Percentiles rank a stretch among this genome's conserved stretches.
phyloP scores from a whole-genome alignment of 2,888 invertebrate genomes.

The Zonitis immaculata region DNA sequence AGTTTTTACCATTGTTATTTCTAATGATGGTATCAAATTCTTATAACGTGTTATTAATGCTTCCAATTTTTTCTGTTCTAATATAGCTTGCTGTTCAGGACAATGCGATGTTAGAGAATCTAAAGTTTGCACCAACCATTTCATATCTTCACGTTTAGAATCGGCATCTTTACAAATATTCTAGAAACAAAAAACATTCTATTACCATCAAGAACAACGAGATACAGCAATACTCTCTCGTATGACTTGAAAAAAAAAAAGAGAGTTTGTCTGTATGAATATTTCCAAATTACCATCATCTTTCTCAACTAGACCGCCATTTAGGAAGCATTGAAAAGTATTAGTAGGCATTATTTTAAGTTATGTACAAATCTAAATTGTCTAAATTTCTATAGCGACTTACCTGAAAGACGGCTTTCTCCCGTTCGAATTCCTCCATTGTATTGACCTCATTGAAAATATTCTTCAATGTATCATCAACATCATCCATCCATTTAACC shows the following conservation, averaged over 20 bases:
- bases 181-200: conserved; percentile 53
- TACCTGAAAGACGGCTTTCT: conserved; percentile 87
- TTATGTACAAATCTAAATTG: conserved; percentile 1
- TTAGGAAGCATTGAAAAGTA: conserved; percentile 18
- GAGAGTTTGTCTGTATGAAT: too few relatives aligned
- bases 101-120: conserved; percentile 81
- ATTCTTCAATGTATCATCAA: conserved; percentile 76
- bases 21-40: conserved; percentile 85
- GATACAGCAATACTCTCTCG: too few relatives aligned
- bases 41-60: conserved; percentile 82
- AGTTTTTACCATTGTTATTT: conserved; percentile 88
- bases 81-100: conserved; percentile 71
- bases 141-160: conserved; percentile 87
- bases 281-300: conserved; percentile 55
- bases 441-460: conserved; percentile 81
- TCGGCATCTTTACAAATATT: conserved; percentile 88
- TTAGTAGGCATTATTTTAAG: not conserved
- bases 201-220: too few relatives aligned
- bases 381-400: conserved; percentile 33
- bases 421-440: conserved; percentile 84
- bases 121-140: conserved; percentile 88
- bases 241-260: too few relatives aligned
- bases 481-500: conserved; percentile 86
- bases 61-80: conserved; percentile 79
- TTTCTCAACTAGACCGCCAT: conserved; percentile 48